A percentile compares a stretch with the other conserved stretches of the same genome.
phyloP scores from a whole-genome alignment of 2,888 invertebrate species.

The Acleris holmiana region DNA sequence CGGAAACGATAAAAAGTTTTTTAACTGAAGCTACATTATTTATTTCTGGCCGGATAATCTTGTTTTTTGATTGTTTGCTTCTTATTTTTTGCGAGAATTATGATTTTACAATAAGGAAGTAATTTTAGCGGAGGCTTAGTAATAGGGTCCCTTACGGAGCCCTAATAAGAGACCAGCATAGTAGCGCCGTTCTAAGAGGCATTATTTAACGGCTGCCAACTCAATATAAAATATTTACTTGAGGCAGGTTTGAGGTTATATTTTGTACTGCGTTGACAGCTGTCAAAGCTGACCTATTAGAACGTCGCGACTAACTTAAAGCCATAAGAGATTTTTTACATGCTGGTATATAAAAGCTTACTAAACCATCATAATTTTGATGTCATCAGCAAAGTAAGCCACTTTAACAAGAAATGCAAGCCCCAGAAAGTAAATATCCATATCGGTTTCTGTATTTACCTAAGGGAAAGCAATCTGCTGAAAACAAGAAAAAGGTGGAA shows the following conservation, averaged over 20 bases:
- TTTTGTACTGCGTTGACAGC: too few species aligned
- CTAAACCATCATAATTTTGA: not conserved
- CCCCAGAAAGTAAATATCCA: conserved; percentile 8
- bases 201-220: too few species aligned
- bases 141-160: not conserved
- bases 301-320: too few species aligned
- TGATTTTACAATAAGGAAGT: not conserved
- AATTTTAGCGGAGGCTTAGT: not conserved
- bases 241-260: too few species aligned
- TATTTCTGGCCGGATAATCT: conserved; percentile 67
- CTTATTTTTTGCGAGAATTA: conserved; percentile 31
- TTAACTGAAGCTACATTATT: conserved; percentile 69
- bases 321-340: too few species aligned
- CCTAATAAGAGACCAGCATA: too few species aligned
- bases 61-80: conserved; percentile 62
- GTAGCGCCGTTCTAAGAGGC: too few species aligned
- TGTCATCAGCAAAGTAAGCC: not conserved
- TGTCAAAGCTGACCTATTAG: too few species aligned
- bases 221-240: too few species aligned
- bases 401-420: not conserved
- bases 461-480: conserved; percentile 51
- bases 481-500: conserved; percentile 58
- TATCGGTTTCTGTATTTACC: conserved; percentile 39
- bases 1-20: conserved; percentile 73
- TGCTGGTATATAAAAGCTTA: too few species aligned